Percentiles rank a stretch among this genome's conserved stretches.
phyloP scores from a whole-genome alignment of 2,797 vertebrate species.

The Acropternis orthonyx region DNA sequence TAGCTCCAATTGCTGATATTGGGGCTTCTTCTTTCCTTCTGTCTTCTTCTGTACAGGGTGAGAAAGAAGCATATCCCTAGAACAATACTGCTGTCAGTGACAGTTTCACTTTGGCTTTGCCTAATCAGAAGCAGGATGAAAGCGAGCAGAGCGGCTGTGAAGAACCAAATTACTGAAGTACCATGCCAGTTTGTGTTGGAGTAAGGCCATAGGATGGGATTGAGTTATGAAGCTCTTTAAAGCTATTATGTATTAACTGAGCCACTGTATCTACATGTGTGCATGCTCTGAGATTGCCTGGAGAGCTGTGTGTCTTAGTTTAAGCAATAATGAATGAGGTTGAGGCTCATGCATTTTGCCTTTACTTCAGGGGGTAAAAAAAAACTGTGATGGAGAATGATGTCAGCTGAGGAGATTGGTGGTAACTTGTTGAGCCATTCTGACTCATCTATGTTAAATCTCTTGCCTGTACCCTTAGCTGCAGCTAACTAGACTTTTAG shows the following conservation, averaged over 20 bases:
- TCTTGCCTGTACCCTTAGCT: background rate
- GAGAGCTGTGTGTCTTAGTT: background rate
- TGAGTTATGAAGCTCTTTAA: constrained; percentile 5
- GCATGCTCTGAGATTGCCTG: background rate
- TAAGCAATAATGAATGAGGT: background rate
- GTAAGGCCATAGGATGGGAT: background rate
- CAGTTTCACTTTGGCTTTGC: background rate
- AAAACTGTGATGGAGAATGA: background rate
- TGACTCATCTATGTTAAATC: background rate
- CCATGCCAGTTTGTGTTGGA: background rate
- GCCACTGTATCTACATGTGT: background rate
- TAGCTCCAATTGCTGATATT: background rate
- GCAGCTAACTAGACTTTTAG: background rate
- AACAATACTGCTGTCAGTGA: background rate
- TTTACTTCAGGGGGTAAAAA: background rate
- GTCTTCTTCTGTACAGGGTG: background rate
- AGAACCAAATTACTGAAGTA: background rate
- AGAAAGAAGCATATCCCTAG: background rate
- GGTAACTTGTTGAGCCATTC: background rate
- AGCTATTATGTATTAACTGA: background rate
- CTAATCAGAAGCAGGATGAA: background rate
- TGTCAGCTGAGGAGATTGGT: background rate
- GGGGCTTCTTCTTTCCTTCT: background rate
- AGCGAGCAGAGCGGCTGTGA: background rate
- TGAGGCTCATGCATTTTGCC: background rate